Evolutionary conservation across 2,888 invertebrate species (phyloP).

Genomic region (Chloroclysta siterata): DNA sequence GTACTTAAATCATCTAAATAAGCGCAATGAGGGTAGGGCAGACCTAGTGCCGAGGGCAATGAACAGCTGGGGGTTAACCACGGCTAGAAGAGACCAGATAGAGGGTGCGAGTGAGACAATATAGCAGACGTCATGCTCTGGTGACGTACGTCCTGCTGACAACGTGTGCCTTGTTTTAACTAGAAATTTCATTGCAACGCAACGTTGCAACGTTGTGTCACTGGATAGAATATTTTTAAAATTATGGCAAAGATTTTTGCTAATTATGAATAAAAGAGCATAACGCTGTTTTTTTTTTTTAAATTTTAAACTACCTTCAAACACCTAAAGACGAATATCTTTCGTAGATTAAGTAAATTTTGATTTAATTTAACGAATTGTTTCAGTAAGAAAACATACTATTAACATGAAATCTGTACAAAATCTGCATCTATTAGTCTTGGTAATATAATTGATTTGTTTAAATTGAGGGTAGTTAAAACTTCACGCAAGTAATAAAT

Average conservation of each 20-base stretch:
- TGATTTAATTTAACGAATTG: not conserved
- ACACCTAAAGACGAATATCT: not conserved
- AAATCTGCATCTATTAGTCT: not conserved
- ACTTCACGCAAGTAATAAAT: constrained; percentile 18
- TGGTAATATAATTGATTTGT: not conserved
- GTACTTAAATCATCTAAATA: constrained; percentile 51
- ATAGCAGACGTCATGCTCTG: constrained; percentile 70
- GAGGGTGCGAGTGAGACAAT: constrained; percentile 55
- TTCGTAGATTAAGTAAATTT: not conserved
- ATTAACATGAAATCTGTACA: not conserved
- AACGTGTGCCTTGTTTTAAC: constrained; percentile 52
- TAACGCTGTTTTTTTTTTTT: not conserved
- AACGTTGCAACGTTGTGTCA: constrained; percentile 4
- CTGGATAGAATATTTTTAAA: constrained; percentile 5
- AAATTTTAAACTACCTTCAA: not conserved
- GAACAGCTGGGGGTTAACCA: constrained; percentile 57
- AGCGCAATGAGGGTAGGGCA: constrained; percentile 59
- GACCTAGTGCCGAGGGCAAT: constrained; percentile 59
- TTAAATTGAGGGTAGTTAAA: constrained; percentile 23
- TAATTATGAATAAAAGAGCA: not conserved
- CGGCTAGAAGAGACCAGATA: constrained; percentile 50
- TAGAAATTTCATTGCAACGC: constrained; percentile 51
- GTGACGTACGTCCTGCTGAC: constrained; percentile 69
- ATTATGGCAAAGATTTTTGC: not conserved
- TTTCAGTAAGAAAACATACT: not conserved